These are phyloP conservation scores for Cryptotis parvus DNA, from an alignment of 2,113 vertebrate species.

Conservation along the genomic window DNA sequence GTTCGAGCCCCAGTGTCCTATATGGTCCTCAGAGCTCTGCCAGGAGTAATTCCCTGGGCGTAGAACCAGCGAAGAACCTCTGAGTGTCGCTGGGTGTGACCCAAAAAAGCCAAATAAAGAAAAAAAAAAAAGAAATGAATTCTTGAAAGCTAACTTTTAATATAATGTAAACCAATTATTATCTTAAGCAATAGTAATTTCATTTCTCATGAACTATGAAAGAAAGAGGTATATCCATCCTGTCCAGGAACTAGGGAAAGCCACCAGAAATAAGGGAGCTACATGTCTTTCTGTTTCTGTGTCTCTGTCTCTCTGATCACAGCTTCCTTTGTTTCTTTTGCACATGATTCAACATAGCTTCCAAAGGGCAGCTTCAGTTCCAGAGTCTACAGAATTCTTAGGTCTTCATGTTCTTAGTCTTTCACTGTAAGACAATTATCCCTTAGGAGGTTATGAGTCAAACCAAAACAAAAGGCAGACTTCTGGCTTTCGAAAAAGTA, in stretches of 20 bases:
- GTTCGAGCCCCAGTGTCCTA: too few relatives aligned
- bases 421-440: not conserved
- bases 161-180: not conserved
- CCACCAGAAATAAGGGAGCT: not conserved
- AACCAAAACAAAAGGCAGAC: not conserved
- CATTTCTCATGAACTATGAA: not conserved
- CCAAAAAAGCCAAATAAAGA: too few relatives aligned
- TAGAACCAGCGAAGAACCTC: too few relatives aligned
- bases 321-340: not conserved
- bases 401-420: not conserved
- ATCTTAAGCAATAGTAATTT: not conserved
- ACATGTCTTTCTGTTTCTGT: not conserved
- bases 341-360: not conserved
- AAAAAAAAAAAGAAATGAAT: not conserved
- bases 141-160: not conserved
- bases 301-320: not conserved
- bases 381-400: not conserved
- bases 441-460: not conserved
- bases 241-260: not conserved
- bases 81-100: too few relatives aligned
- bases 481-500: conserved; percentile 19
- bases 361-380: not conserved
- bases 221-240: not conserved
- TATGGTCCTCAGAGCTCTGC: too few relatives aligned
- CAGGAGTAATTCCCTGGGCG: too few relatives aligned